Conservation (phyloP, 1,140 invertebrate species). For the Zaprionus vittiger region DNA sequence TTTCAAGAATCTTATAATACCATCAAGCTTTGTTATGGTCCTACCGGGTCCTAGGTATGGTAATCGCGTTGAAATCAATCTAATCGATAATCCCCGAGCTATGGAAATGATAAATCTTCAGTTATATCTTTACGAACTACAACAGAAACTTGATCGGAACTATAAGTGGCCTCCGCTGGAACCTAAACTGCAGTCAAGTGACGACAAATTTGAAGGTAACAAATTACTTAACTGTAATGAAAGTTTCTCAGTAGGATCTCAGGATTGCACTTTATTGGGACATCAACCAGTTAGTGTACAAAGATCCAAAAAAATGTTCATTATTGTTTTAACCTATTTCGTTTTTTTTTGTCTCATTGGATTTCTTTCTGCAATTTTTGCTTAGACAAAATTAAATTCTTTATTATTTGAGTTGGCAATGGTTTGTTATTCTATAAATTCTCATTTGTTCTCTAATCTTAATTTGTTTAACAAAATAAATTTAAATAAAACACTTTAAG, state of each 20-base stretch:
- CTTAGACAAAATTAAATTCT: neutral
- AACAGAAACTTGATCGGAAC: neutral
- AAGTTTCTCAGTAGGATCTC: no score
- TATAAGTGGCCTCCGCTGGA: neutral
- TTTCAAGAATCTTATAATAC: neutral
- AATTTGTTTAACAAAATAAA: neutral
- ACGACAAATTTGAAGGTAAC: neutral
- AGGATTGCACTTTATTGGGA: neutral
- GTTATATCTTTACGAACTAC: neutral
- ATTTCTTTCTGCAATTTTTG: neutral
- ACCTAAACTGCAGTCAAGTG: neutral
- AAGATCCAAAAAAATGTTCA: neutral
- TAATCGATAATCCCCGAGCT: neutral
- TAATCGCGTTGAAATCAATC: neutral
- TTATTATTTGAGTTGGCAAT: neutral
- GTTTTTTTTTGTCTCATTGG: conserved; percentile 22
- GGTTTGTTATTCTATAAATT: neutral
- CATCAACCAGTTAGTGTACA: no score
- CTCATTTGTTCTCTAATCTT: neutral
- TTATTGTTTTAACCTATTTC: conserved; percentile 11
- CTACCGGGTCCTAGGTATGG: neutral
- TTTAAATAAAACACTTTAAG: neutral
- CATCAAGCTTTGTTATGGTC: neutral
- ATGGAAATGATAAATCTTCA: neutral
- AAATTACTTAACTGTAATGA: neutral